Base-by-base conservation (phyloP, 1,140 invertebrate species). In the Rhagoletis zephyria region DNA sequence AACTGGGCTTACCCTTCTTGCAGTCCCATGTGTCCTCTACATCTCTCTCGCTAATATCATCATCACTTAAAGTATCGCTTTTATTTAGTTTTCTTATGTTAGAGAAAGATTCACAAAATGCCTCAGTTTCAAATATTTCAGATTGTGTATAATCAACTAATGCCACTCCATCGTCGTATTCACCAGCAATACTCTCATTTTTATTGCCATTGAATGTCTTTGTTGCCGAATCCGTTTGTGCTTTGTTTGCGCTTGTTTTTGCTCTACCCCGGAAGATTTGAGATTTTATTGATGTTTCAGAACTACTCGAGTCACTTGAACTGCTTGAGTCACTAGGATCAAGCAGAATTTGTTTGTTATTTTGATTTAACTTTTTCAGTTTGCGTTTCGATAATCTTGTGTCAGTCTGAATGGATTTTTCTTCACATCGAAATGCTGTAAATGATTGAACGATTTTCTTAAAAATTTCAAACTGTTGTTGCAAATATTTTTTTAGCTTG, bases 141-240 rank as follows among this genome's bases (percentile, higher is more conserved):
- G 90, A 42, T 65, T 90, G 90, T 14, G 91, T 89, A 88, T 91
- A 91, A 65, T 90, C 89, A 0, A 87, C 88, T 59, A 91, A 87
- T 86, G 91, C 88, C 64, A 91, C 90, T 30, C 88, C 90, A 87
- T 92, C 91, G 45, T 88, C 88, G 74, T 90, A 91, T 56, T 89
- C 87, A 0, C 40, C 77, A 14, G 19, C 48, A 42, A 67, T 42
- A 45, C 85, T 85, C 19, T 60, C 61, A 45, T 16, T 51, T 14
- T 64, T 63, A 59, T 61, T 51, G 5, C 16, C 45, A 56, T 16
- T 19, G 16, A 81, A n/a, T 19, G 56, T 19, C 45, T 81, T 4
- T 48, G 74, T 59, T 30, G n/a, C 45, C 6, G 74, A 16, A 87
- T 59, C 48, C 19, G 42, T 1, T 16, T 59, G 7, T 4, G 86